Evolutionary conservation across 2,888 invertebrate genomes (phyloP).

Genomic region (Chymomyza amoena): DNA sequence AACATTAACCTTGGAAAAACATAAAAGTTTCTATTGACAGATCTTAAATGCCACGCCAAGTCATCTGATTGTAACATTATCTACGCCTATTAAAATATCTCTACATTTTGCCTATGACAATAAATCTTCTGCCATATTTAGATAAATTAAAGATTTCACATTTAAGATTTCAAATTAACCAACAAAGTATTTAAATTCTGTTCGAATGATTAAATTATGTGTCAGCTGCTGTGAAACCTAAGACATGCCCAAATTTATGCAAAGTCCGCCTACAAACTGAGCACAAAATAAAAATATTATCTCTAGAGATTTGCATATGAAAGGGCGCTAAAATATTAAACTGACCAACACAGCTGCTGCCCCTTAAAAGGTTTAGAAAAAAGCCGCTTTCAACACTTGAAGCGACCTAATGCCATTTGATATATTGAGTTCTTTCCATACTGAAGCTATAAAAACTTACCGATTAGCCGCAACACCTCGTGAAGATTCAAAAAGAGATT

Average conservation of each 20-base stretch:
- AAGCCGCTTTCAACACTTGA: not conserved
- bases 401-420: not conserved
- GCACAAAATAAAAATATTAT: not conserved
- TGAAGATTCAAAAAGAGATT: conserved; percentile 76
- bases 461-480: conserved; percentile 76
- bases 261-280: not conserved
- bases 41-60: no score
- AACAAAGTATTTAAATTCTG: not conserved
- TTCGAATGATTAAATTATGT: not conserved
- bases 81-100: not conserved
- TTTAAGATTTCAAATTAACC: not conserved
- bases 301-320: not conserved
- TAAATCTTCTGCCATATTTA: not conserved
- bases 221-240: not conserved
- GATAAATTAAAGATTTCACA: not conserved
- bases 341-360: not conserved
- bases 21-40: not conserved
- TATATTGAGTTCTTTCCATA: not conserved
- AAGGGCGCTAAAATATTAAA: not conserved
- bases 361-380: not conserved
- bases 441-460: conserved; percentile 54
- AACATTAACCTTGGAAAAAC: not conserved
- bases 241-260: not conserved
- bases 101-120: not conserved
- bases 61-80: not conserved